phyloP scores from a whole-genome alignment of 2,888 invertebrate genomes.

The Drosophila limbata region DNA sequence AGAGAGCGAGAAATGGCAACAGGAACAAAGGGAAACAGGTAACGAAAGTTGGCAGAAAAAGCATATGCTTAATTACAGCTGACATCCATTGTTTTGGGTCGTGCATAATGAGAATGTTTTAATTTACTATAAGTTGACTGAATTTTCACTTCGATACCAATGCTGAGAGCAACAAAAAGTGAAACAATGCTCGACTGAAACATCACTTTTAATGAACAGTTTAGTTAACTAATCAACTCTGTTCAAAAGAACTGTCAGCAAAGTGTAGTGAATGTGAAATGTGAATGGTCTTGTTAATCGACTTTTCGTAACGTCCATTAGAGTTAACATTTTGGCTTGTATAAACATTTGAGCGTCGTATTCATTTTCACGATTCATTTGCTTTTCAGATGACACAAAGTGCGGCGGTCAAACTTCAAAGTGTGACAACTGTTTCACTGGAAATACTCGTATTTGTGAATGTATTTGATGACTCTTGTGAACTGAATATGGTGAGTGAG shows the following conservation, averaged over 20 bases:
- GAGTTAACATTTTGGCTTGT: constrained; percentile 66
- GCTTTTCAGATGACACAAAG: constrained; percentile 43
- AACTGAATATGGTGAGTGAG: neutral
- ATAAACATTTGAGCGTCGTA: constrained; percentile 62
- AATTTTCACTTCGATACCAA: constrained; percentile 14
- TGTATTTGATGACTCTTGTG: neutral
- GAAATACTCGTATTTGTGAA: neutral
- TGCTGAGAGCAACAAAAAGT: neutral
- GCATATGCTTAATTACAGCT: constrained; percentile 51
- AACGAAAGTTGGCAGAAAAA: constrained; percentile 1
- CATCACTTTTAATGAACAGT: constrained; percentile 41
- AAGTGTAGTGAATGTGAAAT: neutral
- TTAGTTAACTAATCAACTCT: neutral
- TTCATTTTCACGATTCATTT: constrained; percentile 56
- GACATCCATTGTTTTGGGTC: constrained; percentile 58
- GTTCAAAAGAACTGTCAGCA: constrained; percentile 1
- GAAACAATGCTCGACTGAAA: constrained; percentile 8
- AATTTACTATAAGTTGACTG: constrained; percentile 54
- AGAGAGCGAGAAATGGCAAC: constrained; percentile 1
- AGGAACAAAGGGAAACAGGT: neutral
- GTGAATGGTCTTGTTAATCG: constrained; percentile 43
- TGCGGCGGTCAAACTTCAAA: constrained; percentile 39
- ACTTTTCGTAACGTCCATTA: constrained; percentile 69
- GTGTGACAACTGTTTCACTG: constrained; percentile 7
- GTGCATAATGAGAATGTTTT: constrained; percentile 73